Evolutionary conservation across 1,140 invertebrate species (phyloP).

Genomic region (Cydia splendana): DNA sequence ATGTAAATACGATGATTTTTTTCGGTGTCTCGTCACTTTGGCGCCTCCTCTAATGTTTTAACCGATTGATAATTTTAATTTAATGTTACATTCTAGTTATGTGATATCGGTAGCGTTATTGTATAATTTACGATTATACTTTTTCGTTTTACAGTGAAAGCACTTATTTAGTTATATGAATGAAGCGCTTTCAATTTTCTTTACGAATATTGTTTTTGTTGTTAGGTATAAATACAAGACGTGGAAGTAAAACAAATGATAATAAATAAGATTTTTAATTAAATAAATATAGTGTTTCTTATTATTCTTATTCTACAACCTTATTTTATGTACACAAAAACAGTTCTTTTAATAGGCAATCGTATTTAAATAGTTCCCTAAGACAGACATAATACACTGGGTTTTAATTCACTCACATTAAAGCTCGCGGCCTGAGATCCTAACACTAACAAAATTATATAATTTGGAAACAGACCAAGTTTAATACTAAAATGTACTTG

Average conservation of each 20-base stretch:
- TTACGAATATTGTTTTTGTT: constrained; percentile 5
- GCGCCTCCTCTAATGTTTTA: too few relatives aligned
- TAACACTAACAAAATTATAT: constrained; percentile 6
- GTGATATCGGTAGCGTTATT: neutral
- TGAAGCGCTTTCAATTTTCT: neutral
- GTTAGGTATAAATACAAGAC: neutral
- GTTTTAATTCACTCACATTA: neutral
- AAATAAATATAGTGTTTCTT: constrained; percentile 53
- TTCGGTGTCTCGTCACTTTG: too few relatives aligned
- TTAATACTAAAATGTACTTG: neutral
- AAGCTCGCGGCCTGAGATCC: constrained; percentile 10
- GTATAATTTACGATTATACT: neutral
- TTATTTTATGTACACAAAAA: constrained; percentile 41
- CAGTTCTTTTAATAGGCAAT: constrained; percentile 32
- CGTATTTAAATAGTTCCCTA: constrained; percentile 12
- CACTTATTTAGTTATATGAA: constrained; percentile 10
- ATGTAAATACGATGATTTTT: too few relatives aligned
- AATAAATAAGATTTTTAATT: constrained; percentile 73
- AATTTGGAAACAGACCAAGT: neutral
- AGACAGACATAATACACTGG: constrained; percentile 7
- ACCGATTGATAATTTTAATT: neutral
- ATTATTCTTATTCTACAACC: constrained; percentile 60
- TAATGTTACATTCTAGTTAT: constrained; percentile 6
- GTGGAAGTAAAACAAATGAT: constrained; percentile 33
- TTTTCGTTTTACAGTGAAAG: neutral